These are phyloP conservation scores for Hyposoter dolosus DNA, from an alignment of 2,888 invertebrate genomes.

Conservation along the genomic window DNA sequence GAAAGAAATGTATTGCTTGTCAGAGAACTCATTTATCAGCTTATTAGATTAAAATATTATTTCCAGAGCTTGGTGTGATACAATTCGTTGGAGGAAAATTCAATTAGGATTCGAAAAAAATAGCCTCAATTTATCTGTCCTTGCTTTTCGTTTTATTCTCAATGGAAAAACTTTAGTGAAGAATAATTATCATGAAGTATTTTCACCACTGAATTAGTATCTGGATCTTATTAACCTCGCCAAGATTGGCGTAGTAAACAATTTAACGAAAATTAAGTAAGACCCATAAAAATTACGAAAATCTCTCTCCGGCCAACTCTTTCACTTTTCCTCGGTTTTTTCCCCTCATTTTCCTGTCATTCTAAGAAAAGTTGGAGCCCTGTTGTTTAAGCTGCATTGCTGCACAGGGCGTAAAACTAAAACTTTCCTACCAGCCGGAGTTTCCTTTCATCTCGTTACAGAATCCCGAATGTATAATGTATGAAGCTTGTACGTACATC, in stretches of 20 bases:
- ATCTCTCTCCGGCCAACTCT: background rate
- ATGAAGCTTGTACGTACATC: conserved; percentile 44
- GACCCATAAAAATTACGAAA: background rate
- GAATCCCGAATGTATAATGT: conserved; percentile 56
- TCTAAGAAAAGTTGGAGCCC: conserved; percentile 24
- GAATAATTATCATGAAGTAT: background rate
- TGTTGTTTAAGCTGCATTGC: conserved; percentile 17
- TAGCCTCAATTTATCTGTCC: background rate
- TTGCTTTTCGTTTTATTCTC: background rate
- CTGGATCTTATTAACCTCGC: background rate
- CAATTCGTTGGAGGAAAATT: background rate
- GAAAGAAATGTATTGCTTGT: background rate
- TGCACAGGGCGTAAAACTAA: conserved; percentile 28
- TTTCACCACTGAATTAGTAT: background rate
- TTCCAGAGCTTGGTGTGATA: background rate
- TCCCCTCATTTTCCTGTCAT: background rate
- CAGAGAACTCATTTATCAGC: background rate
- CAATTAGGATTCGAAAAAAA: background rate
- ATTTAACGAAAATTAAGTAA: background rate
- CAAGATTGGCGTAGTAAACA: background rate
- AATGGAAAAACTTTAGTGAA: background rate
- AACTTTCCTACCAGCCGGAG: conserved; percentile 53
- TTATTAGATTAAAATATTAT: background rate
- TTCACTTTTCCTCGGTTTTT: background rate
- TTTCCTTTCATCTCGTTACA: conserved; percentile 61